A percentile compares a stretch with the other conserved stretches of the same genome.
Conservation (phyloP, 2,888 invertebrate genomes). For the Prosapia bicincta region DNA sequence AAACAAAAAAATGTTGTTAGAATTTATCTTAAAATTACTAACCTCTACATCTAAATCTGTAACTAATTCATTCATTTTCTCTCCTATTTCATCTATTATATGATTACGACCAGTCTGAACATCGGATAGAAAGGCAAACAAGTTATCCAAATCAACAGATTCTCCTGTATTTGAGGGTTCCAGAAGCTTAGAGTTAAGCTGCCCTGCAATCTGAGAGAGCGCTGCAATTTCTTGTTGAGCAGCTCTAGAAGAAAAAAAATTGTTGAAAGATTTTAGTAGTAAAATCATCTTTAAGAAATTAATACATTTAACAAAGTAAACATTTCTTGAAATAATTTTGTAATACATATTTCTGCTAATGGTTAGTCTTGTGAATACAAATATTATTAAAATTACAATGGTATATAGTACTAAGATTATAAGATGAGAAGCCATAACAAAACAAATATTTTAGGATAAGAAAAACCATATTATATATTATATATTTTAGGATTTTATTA, state of each 20-base stretch:
- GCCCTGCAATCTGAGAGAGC: constrained; percentile 69
- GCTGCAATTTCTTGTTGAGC: constrained; percentile 67
- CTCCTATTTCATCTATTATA: constrained; percentile 77
- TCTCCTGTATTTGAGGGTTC: constrained; percentile 48
- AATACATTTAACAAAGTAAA: no score
- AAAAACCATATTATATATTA: no score
- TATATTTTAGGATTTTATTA: no score
- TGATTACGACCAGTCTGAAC: constrained; percentile 59
- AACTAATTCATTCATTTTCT: constrained; percentile 78
- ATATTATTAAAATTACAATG: no score
- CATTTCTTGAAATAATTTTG: no score
- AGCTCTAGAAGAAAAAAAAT: constrained; percentile 53
- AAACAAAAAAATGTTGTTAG: background rate
- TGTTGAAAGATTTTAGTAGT: no score
- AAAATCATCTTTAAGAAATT: no score
- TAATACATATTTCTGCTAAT: no score
- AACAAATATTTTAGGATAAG: no score
- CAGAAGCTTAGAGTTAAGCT: constrained; percentile 59
- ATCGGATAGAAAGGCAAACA: constrained; percentile 86
- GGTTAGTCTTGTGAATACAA: no score
- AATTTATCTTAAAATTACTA: constrained; percentile 24
- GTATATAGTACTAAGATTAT: no score
- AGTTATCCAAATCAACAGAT: constrained; percentile 81
- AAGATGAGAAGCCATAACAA: no score
- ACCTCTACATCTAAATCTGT: constrained; percentile 79